These are phyloP conservation scores for Vimba vimba DNA, from an alignment of 2,113 vertebrate genomes.

Conservation along the genomic window DNA sequence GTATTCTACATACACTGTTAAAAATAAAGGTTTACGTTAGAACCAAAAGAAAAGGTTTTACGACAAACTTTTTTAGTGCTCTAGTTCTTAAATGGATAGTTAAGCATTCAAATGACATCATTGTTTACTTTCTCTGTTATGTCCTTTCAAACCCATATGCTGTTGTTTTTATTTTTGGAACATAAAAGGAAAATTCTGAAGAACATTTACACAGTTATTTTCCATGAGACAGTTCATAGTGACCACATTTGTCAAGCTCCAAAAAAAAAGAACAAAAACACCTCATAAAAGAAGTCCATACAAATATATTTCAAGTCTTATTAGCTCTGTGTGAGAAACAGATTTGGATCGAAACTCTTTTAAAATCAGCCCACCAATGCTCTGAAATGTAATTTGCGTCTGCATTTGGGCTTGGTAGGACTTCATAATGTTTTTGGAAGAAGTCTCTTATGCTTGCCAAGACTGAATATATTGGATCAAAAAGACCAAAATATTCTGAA, in stretches of 20 bases:
- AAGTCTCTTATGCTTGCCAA: too few species aligned
- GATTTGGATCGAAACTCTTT: not conserved
- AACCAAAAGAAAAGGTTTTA: not conserved
- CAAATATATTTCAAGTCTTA: not conserved
- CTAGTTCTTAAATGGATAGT: not conserved
- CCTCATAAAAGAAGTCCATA: not conserved
- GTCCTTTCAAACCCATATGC: not conserved
- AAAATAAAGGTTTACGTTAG: too few species aligned
- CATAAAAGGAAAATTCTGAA: not conserved
- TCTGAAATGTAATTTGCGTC: not conserved
- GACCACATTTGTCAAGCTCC: not conserved
- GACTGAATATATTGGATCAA: not conserved
- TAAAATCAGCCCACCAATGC: not conserved
- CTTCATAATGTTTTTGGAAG: not conserved
- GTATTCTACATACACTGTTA: too few species aligned
- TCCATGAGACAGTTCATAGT: not conserved
- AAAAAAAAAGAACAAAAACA: slow-evolving; percentile 1
- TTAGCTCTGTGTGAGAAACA: not conserved
- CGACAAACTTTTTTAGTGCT: not conserved
- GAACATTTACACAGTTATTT: not conserved
- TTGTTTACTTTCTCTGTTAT: not conserved
- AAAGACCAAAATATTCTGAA: not conserved
- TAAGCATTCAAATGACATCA: not conserved
- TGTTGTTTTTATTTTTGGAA: not conserved
- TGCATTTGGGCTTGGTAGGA: not conserved